These are phyloP conservation scores for Urocyon cinereoargenteus DNA, from an alignment of 2,797 vertebrate genomes.

Conservation along the genomic window DNA sequence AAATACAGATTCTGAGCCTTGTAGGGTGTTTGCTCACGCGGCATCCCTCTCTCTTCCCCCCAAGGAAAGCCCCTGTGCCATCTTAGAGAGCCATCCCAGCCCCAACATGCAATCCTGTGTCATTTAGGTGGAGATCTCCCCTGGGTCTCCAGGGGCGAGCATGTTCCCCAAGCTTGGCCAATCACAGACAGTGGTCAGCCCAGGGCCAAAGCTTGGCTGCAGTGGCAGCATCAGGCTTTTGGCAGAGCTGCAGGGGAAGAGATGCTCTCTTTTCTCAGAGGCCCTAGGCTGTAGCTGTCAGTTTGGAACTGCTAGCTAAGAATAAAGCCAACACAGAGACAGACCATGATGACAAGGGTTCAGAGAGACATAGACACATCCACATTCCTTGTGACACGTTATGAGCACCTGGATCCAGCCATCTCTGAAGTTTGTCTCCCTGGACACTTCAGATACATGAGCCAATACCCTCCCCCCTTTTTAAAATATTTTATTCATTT, in stretches of 20 bases:
- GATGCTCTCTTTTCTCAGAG: background rate
- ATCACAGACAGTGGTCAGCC: background rate
- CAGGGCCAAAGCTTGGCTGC: background rate
- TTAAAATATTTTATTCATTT: no score
- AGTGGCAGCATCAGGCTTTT: background rate
- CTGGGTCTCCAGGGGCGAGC: background rate
- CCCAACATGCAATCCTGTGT: no score
- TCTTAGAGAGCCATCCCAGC: background rate
- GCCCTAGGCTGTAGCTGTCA: slow-evolving; percentile 1
- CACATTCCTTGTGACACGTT: background rate
- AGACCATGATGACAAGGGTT: background rate
- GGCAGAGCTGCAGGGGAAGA: background rate
- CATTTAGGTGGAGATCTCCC: background rate
- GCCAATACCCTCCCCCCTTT: no score
- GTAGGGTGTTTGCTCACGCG: background rate
- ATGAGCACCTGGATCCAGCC: background rate
- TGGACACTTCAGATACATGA: background rate
- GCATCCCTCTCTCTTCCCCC: background rate
- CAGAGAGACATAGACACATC: background rate
- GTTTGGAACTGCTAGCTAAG: background rate
- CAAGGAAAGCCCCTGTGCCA: background rate
- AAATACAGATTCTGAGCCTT: background rate
- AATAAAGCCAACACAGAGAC: background rate
- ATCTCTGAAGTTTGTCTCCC: background rate
- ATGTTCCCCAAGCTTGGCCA: background rate